Conservation (phyloP, 2,888 invertebrate species). For the Octodonta nipae region DNA sequence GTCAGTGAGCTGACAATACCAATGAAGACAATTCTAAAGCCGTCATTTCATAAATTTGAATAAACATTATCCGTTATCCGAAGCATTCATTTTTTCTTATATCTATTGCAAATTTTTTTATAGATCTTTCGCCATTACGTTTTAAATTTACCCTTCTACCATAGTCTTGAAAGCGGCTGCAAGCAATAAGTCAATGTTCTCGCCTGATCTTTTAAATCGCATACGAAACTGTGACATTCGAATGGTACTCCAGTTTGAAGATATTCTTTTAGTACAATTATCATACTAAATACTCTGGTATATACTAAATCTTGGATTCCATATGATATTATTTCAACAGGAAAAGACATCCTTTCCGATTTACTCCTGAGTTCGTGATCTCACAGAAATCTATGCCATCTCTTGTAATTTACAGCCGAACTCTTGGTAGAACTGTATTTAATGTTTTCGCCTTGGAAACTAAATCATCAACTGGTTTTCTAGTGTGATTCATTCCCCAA, state of each 20-base stretch:
- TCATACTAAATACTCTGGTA: conserved; percentile 77
- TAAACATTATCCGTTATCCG: too few relatives aligned
- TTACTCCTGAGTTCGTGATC: conserved; percentile 23
- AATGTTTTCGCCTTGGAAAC: conserved; percentile 55
- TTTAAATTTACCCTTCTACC: conserved; percentile 62
- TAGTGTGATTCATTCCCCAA: conserved; percentile 86
- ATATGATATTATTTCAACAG: conserved; percentile 80
- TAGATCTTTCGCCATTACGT: too few relatives aligned
- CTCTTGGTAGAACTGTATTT: conserved; percentile 57
- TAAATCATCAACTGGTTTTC: conserved; percentile 74
- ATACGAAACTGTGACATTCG: conserved; percentile 75
- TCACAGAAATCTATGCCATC: conserved; percentile 49
- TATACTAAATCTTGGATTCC: conserved; percentile 81
- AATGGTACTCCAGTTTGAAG: conserved; percentile 21
- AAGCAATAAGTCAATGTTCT: conserved; percentile 65
- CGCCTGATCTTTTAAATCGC: conserved; percentile 67
- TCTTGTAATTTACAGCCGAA: conserved; percentile 54
- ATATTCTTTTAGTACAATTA: conserved; percentile 55
- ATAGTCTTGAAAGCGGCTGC: conserved; percentile 82
- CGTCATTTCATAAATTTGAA: too few relatives aligned
- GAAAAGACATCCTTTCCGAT: conserved; percentile 35
- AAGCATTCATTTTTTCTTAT: too few relatives aligned
- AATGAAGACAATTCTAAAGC: too few relatives aligned
- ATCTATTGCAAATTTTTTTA: too few relatives aligned
- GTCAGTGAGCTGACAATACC: too few relatives aligned